Evolutionary conservation across 2,113 vertebrate species (phyloP).

Genomic region (Anolis carolinensis): DNA sequence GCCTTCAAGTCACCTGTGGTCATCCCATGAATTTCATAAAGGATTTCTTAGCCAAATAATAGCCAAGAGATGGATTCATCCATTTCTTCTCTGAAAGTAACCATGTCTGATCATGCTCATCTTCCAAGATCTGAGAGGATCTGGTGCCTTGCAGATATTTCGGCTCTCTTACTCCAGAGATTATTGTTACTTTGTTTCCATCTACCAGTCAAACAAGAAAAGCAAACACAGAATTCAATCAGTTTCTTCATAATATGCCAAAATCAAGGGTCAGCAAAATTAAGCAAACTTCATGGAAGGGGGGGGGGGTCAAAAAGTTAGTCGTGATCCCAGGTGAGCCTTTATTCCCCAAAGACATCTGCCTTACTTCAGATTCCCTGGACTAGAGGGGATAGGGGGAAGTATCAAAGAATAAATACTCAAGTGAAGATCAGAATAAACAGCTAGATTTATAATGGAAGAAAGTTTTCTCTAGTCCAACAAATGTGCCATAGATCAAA

Average conservation of each 20-base stretch:
- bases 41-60: too few relatives aligned
- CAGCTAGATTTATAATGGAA: not conserved
- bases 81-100: too few relatives aligned
- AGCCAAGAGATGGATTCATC: too few relatives aligned
- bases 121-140: too few relatives aligned
- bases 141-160: too few relatives aligned
- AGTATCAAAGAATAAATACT: not conserved
- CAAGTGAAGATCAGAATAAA: not conserved
- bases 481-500: not conserved
- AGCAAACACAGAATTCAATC: too few relatives aligned
- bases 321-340: not conserved
- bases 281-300: not conserved
- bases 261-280: not conserved
- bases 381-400: not conserved
- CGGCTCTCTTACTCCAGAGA: too few relatives aligned
- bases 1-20: too few relatives aligned
- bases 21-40: too few relatives aligned
- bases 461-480: not conserved
- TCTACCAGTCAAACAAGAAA: too few relatives aligned
- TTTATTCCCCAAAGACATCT: not conserved
- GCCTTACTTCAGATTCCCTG: not conserved
- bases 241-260: not conserved
- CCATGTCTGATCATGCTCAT: too few relatives aligned
- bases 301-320: not conserved
- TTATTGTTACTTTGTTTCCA: too few relatives aligned